These are phyloP conservation scores for Troides oblongomaculatus DNA, from an alignment of 2,888 invertebrate species.

Conservation along the genomic window DNA sequence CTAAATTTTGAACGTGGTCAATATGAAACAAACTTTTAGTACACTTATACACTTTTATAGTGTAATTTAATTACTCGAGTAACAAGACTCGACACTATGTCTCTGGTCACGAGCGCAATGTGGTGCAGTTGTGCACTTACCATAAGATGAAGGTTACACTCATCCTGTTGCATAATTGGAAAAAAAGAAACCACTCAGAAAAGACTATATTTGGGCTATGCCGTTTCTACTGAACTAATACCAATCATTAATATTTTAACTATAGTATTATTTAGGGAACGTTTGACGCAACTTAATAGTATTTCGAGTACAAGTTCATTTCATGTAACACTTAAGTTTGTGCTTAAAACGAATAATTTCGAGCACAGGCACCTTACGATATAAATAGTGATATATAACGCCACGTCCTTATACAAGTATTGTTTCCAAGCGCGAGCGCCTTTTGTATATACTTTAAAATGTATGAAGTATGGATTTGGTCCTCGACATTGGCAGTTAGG, in stretches of 20 bases:
- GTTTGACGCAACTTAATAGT: background rate
- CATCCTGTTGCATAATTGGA: too few species aligned
- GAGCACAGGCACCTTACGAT: slow-evolving; percentile 3
- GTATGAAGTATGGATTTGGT: background rate
- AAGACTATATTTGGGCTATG: too few species aligned
- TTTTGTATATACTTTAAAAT: slow-evolving; percentile 11
- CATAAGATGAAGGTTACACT: too few species aligned
- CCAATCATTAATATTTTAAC: background rate
- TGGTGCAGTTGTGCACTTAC: too few species aligned
- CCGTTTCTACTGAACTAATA: too few species aligned
- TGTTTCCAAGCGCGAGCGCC: slow-evolving; percentile 8
- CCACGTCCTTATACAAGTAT: slow-evolving; percentile 21
- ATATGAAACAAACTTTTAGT: too few species aligned
- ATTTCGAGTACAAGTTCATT: background rate
- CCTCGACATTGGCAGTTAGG: slow-evolving; percentile 15
- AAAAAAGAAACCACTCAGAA: too few species aligned
- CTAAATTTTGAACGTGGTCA: too few species aligned
- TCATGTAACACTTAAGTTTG: background rate
- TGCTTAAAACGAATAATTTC: slow-evolving; percentile 14
- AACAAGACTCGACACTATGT: too few species aligned
- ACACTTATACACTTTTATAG: too few species aligned
- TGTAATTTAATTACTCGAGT: too few species aligned
- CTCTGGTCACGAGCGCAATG: too few species aligned
- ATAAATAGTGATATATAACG: slow-evolving; percentile 11
- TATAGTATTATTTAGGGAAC: background rate